Percentiles rank a stretch among this genome's conserved stretches.
These are phyloP conservation scores for Lepus europaeus DNA, from an alignment of 2,113 vertebrate species.

Conservation along the genomic window DNA sequence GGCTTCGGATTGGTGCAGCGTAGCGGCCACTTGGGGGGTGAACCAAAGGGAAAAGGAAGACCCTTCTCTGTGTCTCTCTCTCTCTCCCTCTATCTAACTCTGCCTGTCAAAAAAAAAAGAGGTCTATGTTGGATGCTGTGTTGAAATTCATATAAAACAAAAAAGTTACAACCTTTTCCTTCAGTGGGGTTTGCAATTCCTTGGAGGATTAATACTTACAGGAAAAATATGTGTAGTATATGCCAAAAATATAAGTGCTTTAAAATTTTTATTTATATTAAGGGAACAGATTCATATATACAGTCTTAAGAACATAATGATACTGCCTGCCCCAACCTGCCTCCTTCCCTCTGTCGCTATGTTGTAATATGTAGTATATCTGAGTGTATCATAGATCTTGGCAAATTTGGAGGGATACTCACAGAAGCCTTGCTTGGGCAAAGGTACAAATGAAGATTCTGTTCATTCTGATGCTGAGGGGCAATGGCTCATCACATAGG, in stretches of 20 bases:
- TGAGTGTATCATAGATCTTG: not conserved
- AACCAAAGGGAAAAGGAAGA: too few species aligned
- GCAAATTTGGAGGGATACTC: not conserved
- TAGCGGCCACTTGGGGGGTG: too few species aligned
- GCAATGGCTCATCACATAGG: too few species aligned
- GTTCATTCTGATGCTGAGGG: not conserved
- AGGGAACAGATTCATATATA: too few species aligned
- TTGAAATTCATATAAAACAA: not conserved
- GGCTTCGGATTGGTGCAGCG: too few species aligned
- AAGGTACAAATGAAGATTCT: not conserved
- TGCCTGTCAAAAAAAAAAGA: too few species aligned
- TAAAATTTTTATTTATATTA: not conserved
- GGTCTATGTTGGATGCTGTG: not conserved
- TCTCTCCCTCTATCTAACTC: too few species aligned
- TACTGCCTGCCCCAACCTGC: too few species aligned
- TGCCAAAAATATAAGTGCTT: not conserved
- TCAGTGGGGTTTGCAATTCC: not conserved
- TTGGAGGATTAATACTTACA: slow-evolving; percentile 7
- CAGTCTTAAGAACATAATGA: too few species aligned
- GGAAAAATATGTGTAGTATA: not conserved
- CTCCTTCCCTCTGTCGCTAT: too few species aligned
- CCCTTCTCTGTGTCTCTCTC: too few species aligned
- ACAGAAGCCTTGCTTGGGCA: not conserved
- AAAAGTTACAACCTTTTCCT: not conserved
- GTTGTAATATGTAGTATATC: too few species aligned